Evolutionary conservation across 2,113 vertebrate species (phyloP).

Genomic region (Chaenogobius annularis): DNA sequence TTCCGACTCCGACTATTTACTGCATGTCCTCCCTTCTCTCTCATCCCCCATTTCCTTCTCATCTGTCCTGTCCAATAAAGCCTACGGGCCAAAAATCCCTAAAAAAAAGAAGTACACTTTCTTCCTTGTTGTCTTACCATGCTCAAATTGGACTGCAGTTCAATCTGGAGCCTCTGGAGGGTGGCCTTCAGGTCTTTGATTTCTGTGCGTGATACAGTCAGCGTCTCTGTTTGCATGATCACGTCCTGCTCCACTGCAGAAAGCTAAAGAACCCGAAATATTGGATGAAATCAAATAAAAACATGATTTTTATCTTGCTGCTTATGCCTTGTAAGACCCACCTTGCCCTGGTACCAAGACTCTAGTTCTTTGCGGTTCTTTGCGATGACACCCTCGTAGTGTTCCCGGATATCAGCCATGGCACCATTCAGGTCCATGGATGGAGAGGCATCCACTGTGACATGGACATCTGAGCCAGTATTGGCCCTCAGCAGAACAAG

Average conservation of each 20-base stretch:
- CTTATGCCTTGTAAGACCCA: conserved; percentile 22
- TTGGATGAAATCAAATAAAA: not conserved
- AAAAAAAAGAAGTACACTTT: not conserved
- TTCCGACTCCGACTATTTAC: no score
- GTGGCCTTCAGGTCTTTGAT: conserved; percentile 77
- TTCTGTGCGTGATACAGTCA: conserved; percentile 72
- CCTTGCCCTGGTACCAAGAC: conserved; percentile 73
- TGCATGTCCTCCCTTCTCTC: no score
- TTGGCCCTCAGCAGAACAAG: conserved; percentile 47
- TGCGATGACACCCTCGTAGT: conserved; percentile 80
- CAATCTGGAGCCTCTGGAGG: conserved; percentile 82
- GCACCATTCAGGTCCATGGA: conserved; percentile 65
- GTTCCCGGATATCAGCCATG: conserved; percentile 76
- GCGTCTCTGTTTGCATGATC: conserved; percentile 66
- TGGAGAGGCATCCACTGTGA: conserved; percentile 75
- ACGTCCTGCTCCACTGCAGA: conserved; percentile 79
- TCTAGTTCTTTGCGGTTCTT: conserved; percentile 82
- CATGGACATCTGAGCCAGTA: conserved; percentile 66
- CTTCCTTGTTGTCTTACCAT: conserved; percentile 72
- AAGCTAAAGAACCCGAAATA: conserved; percentile 62
- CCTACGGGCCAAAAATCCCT: no score
- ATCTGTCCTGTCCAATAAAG: no score
- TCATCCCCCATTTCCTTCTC: no score
- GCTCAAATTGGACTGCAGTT: conserved; percentile 82
- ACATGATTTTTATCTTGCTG: not conserved